Evolutionary conservation across 2,888 invertebrate genomes (phyloP).

Genomic region (Agrotis clavis): DNA sequence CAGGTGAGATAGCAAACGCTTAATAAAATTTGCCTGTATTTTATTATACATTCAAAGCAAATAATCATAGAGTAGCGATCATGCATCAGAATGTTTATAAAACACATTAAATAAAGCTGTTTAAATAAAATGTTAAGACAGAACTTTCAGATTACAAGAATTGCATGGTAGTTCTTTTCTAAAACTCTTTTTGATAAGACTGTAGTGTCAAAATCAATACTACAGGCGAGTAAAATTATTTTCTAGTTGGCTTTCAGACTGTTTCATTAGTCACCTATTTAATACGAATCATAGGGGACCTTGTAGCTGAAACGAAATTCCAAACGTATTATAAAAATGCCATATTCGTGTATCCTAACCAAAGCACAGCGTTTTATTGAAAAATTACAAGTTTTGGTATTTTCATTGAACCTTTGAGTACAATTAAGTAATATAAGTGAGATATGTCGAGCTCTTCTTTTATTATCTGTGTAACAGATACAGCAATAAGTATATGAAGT

Average conservation of each 20-base stretch:
- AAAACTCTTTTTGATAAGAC: conserved; percentile 22
- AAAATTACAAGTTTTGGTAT: conserved; percentile 51
- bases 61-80: not conserved
- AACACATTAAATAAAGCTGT: not conserved
- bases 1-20: conserved; percentile 4
- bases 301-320: conserved; percentile 67
- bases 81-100: not conserved
- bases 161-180: conserved; percentile 2
- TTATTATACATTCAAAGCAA: conserved; percentile 1
- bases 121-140: conserved; percentile 20
- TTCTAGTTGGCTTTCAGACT: conserved; percentile 57
- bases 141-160: conserved; percentile 23
- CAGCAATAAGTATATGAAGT: conserved; percentile 86
- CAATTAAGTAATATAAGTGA: conserved; percentile 84
- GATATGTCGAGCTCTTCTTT: conserved; percentile 86
- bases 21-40: conserved; percentile 15
- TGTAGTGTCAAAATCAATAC: not conserved
- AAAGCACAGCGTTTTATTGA: conserved; percentile 69
- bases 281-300: conserved; percentile 73
- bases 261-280: conserved; percentile 43
- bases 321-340: conserved; percentile 67
- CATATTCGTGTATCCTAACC: conserved; percentile 71
- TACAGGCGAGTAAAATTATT: conserved; percentile 11
- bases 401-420: conserved; percentile 69
- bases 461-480: conserved; percentile 89